Evolutionary conservation across 2,888 invertebrate genomes (phyloP).

Genomic region (Colostygia pectinataria): DNA sequence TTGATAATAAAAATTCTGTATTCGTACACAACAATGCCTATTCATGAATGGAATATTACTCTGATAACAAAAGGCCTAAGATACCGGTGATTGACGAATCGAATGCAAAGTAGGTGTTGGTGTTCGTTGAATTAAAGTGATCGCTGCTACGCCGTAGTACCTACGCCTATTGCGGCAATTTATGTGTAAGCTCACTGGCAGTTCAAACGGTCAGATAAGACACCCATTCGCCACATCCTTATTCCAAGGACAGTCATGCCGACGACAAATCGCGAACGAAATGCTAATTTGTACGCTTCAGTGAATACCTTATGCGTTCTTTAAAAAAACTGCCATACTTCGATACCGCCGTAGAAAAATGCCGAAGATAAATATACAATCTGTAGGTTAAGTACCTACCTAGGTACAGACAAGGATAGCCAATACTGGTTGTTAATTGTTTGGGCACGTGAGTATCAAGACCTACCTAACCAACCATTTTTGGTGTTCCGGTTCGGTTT

Average conservation of each 20-base stretch:
- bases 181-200: conserved; percentile 42
- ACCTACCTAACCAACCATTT: too few species aligned
- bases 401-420: conserved; percentile 39
- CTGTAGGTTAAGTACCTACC: conserved; percentile 28
- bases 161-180: conserved; percentile 35
- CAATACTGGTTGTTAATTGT: conserved; percentile 51
- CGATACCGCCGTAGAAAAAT: conserved; percentile 52
- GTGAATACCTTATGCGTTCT: conserved; percentile 73
- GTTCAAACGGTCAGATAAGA: conserved; percentile 60
- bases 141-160: conserved; percentile 18
- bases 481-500: too few species aligned
- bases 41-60: conserved; percentile 44
- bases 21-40: conserved; percentile 37
- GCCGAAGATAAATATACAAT: conserved; percentile 50
- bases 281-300: conserved; percentile 73
- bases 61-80: conserved; percentile 42
- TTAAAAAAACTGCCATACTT: conserved; percentile 53
- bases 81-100: conserved; percentile 35
- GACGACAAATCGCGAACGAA: conserved; percentile 64
- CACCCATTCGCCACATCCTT: conserved; percentile 71
- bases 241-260: conserved; percentile 72
- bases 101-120: conserved; percentile 40
- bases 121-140: conserved; percentile 33
- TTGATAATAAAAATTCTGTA: conserved; percentile 20
- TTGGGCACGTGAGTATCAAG: conserved; percentile 35